Conservation (phyloP, 2,113 vertebrate species). For the Odontesthes bonariensis region DNA sequence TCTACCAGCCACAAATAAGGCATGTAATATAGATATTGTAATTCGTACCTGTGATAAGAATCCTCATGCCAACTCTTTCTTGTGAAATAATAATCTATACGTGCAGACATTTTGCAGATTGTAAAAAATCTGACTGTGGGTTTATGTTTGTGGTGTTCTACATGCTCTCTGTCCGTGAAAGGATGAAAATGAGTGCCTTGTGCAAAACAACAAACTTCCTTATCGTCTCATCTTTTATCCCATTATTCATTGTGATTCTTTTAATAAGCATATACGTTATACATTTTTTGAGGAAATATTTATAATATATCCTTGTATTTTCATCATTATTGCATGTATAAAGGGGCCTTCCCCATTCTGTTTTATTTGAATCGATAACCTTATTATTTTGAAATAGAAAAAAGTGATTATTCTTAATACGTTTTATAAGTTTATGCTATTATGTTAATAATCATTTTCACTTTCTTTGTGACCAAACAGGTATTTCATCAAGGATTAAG, state of each 20-base stretch:
- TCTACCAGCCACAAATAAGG: conserved; percentile 81
- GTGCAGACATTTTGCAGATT: conserved; percentile 64
- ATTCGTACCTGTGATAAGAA: conserved; percentile 78
- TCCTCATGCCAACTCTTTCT: conserved; percentile 61
- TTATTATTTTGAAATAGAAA: not conserved
- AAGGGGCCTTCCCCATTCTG: not conserved
- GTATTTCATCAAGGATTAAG: too few relatives aligned
- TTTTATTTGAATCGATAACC: not conserved
- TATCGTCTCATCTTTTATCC: not conserved
- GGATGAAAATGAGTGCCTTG: not conserved
- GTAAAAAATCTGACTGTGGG: conserved; percentile 47
- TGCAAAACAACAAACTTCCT: conserved; percentile 23
- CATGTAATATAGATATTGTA: conserved; percentile 82
- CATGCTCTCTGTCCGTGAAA: conserved; percentile 30
- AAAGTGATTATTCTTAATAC: not conserved
- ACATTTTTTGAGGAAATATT: too few relatives aligned
- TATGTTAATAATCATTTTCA: too few relatives aligned
- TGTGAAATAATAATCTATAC: conserved; percentile 74
- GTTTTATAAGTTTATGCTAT: too few relatives aligned
- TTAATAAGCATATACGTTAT: not conserved
- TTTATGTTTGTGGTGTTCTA: conserved; percentile 18
- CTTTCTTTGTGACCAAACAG: too few relatives aligned
- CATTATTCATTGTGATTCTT: not conserved
- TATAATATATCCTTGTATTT: too few relatives aligned
- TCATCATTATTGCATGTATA: not conserved